These are phyloP conservation scores for Hylia prasina DNA, from an alignment of 2,113 vertebrate genomes.

Conservation along the genomic window DNA sequence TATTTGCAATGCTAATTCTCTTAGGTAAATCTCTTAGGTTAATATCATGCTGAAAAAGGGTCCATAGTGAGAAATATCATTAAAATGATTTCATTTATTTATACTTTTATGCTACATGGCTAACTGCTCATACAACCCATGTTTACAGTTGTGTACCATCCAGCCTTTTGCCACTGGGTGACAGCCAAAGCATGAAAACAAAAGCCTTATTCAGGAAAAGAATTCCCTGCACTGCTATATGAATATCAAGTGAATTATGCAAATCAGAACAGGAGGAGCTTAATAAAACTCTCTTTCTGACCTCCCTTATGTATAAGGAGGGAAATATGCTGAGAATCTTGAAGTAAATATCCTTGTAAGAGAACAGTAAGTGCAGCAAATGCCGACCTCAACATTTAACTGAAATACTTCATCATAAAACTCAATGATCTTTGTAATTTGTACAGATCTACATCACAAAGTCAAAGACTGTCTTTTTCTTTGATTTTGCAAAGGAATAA, in stretches of 20 bases:
- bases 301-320: background rate
- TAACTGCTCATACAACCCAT: slow-evolving; percentile 29
- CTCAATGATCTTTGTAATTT: background rate
- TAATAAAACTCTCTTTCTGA: slow-evolving; percentile 49
- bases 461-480: background rate
- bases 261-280: slow-evolving; percentile 58
- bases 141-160: slow-evolving; percentile 65
- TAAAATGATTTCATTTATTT: slow-evolving; percentile 15
- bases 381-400: background rate
- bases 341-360: background rate
- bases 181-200: slow-evolving; percentile 70
- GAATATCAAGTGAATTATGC: slow-evolving; percentile 66
- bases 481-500: background rate
- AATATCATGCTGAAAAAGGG: background rate
- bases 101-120: background rate
- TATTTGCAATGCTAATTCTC: background rate
- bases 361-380: slow-evolving; percentile 3
- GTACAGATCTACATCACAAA: background rate
- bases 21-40: too few relatives aligned
- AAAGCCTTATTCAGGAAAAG: slow-evolving; percentile 56
- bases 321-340: slow-evolving; percentile 7
- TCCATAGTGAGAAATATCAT: background rate
- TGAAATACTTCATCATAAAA: background rate
- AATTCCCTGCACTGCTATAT: slow-evolving; percentile 51
- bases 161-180: slow-evolving; percentile 68